Evolutionary conservation across 2,888 invertebrate genomes (phyloP).

Genomic region (Torymus tubicola): DNA sequence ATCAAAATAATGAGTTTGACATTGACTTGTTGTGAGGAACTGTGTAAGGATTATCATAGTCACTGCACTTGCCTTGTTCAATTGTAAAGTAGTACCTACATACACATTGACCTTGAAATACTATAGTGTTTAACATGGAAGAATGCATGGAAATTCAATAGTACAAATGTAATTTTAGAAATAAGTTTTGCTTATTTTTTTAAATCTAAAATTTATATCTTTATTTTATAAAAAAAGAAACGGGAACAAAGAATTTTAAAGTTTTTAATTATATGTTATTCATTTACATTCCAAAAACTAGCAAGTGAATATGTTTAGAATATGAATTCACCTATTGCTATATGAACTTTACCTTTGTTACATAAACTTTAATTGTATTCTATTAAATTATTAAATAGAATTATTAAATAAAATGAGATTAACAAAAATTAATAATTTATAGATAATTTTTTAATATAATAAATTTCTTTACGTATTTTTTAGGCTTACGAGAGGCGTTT

Average conservation of each 20-base stretch:
- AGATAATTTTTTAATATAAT: not conserved
- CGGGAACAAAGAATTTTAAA: no score
- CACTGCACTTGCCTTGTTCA: conserved; percentile 41
- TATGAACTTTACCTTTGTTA: no score
- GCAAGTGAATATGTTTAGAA: no score
- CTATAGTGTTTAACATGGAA: conserved; percentile 30
- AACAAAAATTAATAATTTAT: not conserved
- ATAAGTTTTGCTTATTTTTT: not conserved
- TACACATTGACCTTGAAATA: conserved; percentile 53
- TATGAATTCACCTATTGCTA: no score
- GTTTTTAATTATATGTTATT: no score
- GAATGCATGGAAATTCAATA: conserved; percentile 27
- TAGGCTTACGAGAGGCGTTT: conserved; percentile 96
- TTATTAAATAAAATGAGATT: no score
- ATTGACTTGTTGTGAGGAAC: conserved; percentile 48
- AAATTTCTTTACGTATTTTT: conserved; percentile 44
- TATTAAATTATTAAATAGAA: no score
- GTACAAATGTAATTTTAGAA: conserved; percentile 15
- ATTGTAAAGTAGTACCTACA: conserved; percentile 49
- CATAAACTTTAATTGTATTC: no score
- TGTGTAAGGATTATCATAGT: conserved; percentile 55
- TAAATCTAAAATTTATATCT: not conserved
- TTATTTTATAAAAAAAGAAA: not conserved
- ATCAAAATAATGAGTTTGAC: conserved; percentile 52
- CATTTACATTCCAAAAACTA: no score